Percentiles rank a stretch among this genome's conserved stretches.
Evolutionary conservation across 2,113 vertebrate genomes (phyloP).

Genomic region (Haplotaxodon microlepis): DNA sequence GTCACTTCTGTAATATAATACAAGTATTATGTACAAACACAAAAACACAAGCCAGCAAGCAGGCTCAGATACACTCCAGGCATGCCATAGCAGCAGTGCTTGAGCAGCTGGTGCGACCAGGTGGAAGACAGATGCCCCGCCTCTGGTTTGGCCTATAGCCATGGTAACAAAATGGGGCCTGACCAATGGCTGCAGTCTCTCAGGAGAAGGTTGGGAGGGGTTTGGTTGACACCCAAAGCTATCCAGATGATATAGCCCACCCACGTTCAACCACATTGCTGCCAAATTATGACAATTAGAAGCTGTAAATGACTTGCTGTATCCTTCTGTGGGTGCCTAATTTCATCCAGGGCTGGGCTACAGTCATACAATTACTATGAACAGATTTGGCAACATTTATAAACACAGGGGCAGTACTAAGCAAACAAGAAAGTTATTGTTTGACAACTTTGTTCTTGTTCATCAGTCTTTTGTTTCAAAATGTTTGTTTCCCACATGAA

Average conservation of each 20-base stretch:
- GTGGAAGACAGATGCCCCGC: slow-evolving; percentile 64
- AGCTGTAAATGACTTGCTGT: slow-evolving; percentile 13
- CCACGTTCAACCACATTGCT: slow-evolving; percentile 35
- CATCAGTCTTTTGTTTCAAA: not conserved
- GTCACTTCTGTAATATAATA: not conserved
- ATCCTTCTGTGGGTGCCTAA: not conserved
- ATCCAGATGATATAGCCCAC: slow-evolving; percentile 45
- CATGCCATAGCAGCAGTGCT: slow-evolving; percentile 42
- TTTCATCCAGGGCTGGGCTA: not conserved
- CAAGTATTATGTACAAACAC: not conserved
- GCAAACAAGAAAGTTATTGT: slow-evolving; percentile 6
- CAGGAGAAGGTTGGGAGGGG: not conserved
- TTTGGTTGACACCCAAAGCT: slow-evolving; percentile 39
- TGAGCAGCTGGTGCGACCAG: slow-evolving; percentile 64
- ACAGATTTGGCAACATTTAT: not conserved
- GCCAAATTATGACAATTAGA: slow-evolving; percentile 49
- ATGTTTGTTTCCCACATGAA: not conserved
- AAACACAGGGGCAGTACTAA: not conserved
- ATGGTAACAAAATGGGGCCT: slow-evolving; percentile 45
- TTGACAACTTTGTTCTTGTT: not conserved
- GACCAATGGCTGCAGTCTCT: slow-evolving; percentile 29
- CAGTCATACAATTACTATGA: slow-evolving; percentile 3
- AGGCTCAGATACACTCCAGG: not conserved
- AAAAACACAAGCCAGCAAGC: not conserved
- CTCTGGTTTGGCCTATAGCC: slow-evolving; percentile 61